Evolutionary conservation across 2,113 vertebrate species (phyloP), one percentile per base, ranked within the genome.

Genomic region (Hiodon tergisus): DNA sequence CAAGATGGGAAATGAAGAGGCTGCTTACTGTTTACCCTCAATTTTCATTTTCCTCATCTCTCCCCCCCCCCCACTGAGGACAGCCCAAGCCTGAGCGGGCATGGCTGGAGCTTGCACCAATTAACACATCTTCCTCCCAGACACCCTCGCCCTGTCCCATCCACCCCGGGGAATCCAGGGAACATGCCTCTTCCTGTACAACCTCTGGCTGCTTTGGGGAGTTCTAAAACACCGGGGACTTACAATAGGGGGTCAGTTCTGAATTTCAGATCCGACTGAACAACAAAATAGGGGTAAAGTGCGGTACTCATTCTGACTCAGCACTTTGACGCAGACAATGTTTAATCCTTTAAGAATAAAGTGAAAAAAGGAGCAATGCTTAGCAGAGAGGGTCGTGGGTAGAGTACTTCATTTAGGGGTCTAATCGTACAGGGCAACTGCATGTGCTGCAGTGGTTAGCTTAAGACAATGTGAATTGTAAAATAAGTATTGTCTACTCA

Each of bases 171-270:
- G 86, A 81, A 72, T 68, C 73, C 4, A 8, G 62, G 73, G 63
- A 81, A 81, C 86, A 85, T 84, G 88, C 86, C 81, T 80, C 84
- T 83, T 87, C 88, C 84, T 87, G 88, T 87, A 81, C 81, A 78
- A 71, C 77, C 78, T 13, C 48, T 74, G 72, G 67, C 75, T n/a
- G 2, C 58, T 58, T 4, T 0, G 48, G 2, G 58, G 48, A 48
- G 5, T 14, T 31, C 46, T 78, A 83, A 81, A 82, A 81, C 77
- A 72, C 72, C 79, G 82, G 81, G 81, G 87, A 86, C 85, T 83
- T 57, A 57, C 54, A 57, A 57, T 7, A 57, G 54, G 1, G 54
- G 5, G 54, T 57, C 54, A 57, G 1, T 10, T 57, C 5, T 57
- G 54, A 57, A 57, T 57, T 7, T 7, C 54, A 57, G 5, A 80